Conservation (phyloP, 2,113 vertebrate species). For the Pavo muticus region DNA sequence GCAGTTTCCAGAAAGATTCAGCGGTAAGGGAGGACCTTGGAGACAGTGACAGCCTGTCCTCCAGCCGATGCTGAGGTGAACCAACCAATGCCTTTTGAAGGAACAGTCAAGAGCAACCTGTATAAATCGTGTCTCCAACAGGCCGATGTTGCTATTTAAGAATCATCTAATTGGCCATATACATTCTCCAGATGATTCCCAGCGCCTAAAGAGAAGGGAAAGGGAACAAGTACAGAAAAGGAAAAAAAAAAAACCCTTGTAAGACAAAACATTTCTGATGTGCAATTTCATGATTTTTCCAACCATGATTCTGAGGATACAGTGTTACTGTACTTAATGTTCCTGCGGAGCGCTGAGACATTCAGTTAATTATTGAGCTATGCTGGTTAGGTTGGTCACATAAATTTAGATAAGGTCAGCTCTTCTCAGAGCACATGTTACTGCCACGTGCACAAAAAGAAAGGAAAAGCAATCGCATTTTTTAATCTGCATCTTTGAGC, state of each 20-base stretch:
- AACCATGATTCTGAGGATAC: background rate
- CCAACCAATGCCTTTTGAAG: accelerated
- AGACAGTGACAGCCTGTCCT: background rate
- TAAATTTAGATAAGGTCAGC: background rate
- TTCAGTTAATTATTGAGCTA: background rate
- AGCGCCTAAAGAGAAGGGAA: background rate
- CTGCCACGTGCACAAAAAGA: background rate
- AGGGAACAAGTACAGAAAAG: background rate
- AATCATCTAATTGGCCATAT: background rate
- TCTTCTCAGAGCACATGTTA: background rate
- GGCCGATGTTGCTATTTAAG: background rate
- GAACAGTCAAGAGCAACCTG: background rate
- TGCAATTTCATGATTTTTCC: background rate
- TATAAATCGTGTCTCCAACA: background rate
- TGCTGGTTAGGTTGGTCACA: background rate
- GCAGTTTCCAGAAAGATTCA: background rate
- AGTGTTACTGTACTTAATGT: background rate
- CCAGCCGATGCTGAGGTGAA: background rate
- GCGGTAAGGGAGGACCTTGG: background rate
- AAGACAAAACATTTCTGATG: background rate
- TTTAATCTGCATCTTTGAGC: conserved; percentile 29
- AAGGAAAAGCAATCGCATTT: background rate
- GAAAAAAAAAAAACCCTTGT: background rate
- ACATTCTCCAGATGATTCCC: background rate
- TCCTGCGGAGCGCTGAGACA: background rate